Percentiles rank a stretch among this genome's conserved stretches.
phyloP scores from a whole-genome alignment of 2,113 vertebrate genomes.

The Hippocampus guttulatus region DNA sequence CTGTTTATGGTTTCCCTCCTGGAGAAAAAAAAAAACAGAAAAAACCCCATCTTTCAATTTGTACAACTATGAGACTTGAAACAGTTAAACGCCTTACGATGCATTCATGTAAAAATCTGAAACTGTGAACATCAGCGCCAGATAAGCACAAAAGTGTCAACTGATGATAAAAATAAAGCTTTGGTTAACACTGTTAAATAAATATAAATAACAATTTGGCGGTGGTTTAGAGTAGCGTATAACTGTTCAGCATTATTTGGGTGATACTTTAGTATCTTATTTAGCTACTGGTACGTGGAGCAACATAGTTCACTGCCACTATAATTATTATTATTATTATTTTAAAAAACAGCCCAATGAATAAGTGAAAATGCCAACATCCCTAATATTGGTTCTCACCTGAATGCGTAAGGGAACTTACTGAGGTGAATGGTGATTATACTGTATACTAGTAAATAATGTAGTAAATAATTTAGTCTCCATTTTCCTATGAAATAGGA shows the following conservation, averaged over 20 bases:
- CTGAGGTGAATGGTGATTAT: too few species aligned
- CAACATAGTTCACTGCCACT: neutral
- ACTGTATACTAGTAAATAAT: too few species aligned
- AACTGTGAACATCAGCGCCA: neutral
- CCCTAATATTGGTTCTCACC: too few species aligned
- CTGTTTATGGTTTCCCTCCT: conserved; percentile 66
- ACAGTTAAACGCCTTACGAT: neutral
- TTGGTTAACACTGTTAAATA: neutral
- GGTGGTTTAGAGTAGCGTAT: neutral
- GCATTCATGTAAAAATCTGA: neutral
- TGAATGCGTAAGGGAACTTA: too few species aligned
- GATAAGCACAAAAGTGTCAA: neutral
- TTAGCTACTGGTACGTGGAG: neutral
- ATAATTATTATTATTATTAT: too few species aligned
- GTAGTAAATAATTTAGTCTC: too few species aligned
- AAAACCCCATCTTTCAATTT: too few species aligned
- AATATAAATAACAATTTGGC: neutral
- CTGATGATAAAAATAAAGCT: neutral
- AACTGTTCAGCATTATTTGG: neutral
- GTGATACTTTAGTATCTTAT: neutral
- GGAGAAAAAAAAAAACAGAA: neutral
- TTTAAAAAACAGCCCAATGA: too few species aligned
- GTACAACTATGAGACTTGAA: neutral
- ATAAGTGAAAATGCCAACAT: too few species aligned
- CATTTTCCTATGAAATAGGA: too few species aligned